Base-by-base conservation (phyloP, 1,140 invertebrate species). In the Elymnias hypermnestra region DNA sequence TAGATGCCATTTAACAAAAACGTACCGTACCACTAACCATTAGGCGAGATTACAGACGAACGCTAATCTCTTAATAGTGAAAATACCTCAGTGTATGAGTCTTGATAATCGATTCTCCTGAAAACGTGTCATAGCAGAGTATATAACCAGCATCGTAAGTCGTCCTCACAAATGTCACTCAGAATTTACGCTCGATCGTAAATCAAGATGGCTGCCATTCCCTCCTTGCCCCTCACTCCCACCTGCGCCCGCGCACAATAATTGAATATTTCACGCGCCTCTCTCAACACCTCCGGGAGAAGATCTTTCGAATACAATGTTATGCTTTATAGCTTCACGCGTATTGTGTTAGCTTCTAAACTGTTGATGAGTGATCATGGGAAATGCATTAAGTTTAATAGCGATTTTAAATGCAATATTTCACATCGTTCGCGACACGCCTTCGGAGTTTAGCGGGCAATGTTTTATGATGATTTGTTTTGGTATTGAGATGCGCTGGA, bases 391-490 rank as follows among this genome's bases (percentile, higher is more conserved):
- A 82, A 82, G 63, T 78, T 82, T 82, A 77, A 82, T 76, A 61
- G 67, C 65, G 64, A 82, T 73, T 83, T 85, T 79, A 79, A 82
- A 79, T 74, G 81, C 70, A 68, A 85, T 85, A 85, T 83, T 81
- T 85, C 67, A 82, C 64, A 75, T 82, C 68, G 72, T 78, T 77
- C 68, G 45, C 57, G 66, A 57, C 69, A 74, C 66, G 58, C 64
- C 74, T 78, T 72, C 65, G 63, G 64, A 54, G 76, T 74, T 74
- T 74, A 69, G 68, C 67, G 67, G 55, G 63, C 57, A 62, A 63
- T 65, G 66, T 78, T 82, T 84, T 84, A 84, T 84, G 81, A 63
- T 84, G 81, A 84, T 84, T 84, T 84, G 81, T 81, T 83, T 79
- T 69, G 72, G 66, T 72, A 77, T 72, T 77, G 70, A 69, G 70